phyloP scores from a whole-genome alignment of 2,113 vertebrate genomes.

The Zeus faber region DNA sequence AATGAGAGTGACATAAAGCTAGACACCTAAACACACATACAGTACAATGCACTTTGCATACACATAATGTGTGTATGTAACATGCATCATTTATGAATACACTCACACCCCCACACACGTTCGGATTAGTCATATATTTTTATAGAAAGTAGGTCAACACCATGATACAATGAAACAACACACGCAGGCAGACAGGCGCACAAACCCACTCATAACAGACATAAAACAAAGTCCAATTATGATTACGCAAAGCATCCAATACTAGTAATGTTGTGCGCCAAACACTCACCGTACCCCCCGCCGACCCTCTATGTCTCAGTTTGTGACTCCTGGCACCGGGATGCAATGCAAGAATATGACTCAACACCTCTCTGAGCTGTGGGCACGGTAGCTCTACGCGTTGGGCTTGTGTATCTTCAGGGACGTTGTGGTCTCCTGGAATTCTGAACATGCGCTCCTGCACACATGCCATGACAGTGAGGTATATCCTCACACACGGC shows the following conservation, averaged over 20 bases:
- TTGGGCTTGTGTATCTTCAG: constrained; percentile 22
- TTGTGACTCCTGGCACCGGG: constrained; percentile 18
- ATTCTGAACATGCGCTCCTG: constrained; percentile 19
- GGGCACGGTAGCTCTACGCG: background rate
- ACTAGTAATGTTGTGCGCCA: too few relatives aligned
- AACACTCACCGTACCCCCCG: constrained; percentile 1
- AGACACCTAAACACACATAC: background rate
- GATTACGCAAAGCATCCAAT: background rate
- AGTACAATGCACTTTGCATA: too few relatives aligned
- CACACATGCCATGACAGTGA: background rate
- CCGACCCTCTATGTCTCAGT: background rate
- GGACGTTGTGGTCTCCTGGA: constrained; percentile 6
- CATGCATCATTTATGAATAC: too few relatives aligned
- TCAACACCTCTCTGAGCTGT: constrained; percentile 19
- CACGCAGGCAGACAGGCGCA: background rate
- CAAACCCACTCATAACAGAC: too few relatives aligned
- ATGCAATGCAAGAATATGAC: constrained; percentile 13
- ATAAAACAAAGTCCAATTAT: too few relatives aligned
- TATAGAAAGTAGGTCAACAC: too few relatives aligned
- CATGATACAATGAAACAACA: constrained; percentile 1
- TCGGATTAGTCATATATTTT: too few relatives aligned
- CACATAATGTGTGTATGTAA: background rate
- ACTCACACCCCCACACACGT: background rate
- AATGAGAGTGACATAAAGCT: background rate
- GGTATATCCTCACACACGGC: constrained; percentile 18